Evolutionary conservation across 2,888 invertebrate species (phyloP), one percentile per base, ranked within the genome.

Genomic region (Tridacna gigas): DNA sequence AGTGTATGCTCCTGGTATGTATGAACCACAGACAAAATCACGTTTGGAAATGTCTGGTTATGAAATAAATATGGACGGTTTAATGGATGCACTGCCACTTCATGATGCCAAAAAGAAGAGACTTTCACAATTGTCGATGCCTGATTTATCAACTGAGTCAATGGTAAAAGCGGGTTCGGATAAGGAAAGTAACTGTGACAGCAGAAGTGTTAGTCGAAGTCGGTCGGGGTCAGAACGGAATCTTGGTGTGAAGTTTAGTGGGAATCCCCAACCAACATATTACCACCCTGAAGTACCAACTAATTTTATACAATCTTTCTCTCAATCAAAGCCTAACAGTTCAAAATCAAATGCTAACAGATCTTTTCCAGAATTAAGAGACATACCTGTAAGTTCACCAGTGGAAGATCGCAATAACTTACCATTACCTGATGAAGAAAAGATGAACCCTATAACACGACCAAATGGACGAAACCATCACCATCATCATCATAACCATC

Each of bases 81-180:
- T 93, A 67, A 86, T 91, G 22, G 91, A 92, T 77, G 86, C 91
- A 15, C 86, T 92, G 45, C 88, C 88, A 11, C 82, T 90, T 22
- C 91, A 91, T 79, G 91, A 92, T 81, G 91, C 91, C 56, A 91
- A 91, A 80, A 90, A 86, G 77, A 90, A 92, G 79, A 83, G 94
- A 48, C 90, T 93, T 15, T 94, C 94, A 9, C 94, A 94, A 86
- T 92, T 94, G 75, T 94, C 94, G 4, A 94, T 95, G 94, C 94
- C 94, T 3, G 94, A 94, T 80, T 90, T 94, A n/a, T 92, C 93
- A 25, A 83, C 88, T 83, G 61, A 80, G 12, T 79, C 76, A 9
- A 85, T 66, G 9, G 56, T 77, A 67, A 74, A 78, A 65, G 80
- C 88, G 82, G 73, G 83, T 26, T 87, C 87, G n/a, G 90, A 90